Base-by-base conservation (phyloP, 1,140 invertebrate genomes). In the Artemia franciscana region DNA sequence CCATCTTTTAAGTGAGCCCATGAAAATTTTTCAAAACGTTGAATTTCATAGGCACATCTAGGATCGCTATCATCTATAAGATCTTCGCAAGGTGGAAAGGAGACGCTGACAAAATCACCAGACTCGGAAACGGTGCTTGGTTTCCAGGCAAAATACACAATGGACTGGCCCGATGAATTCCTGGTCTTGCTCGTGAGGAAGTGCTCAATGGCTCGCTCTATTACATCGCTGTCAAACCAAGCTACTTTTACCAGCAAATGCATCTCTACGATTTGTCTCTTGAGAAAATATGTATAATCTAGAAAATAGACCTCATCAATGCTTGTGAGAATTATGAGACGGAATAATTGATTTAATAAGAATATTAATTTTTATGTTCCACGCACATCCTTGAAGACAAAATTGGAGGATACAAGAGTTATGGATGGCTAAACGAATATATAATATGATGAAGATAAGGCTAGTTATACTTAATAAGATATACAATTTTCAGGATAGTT, bases 101-200 rank as follows among this genome's bases (percentile, higher is more conserved):
- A 82, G 72, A 74, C 68, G 51, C 71, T 71, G 12, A 71, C 72
- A 62, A 72, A 73, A 57, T 73, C 26, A n/a, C 68, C 67, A 15
- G 66, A 62, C 0, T 69, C 66, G 0, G 73, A 74, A 4, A 85
- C 67, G n/a, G 74, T 72, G 60, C 80, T 83, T 0, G 85, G 84
- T 2, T 76, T 77, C 78, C 81, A 84, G 66, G 78, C 78, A 57
- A 86, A 74, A 57, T 86, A 78, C 3, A 85, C 68, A 39, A 84
- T 68, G 21, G 78, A 80, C 26, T 73, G 72, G 24, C 66, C 67
- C 9, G 62, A 57, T n/a, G 68, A 26, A 25, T 66, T 18, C 5
- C 66, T 30, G 58, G 60, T 62, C 63, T 73, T 74, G 30, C 71
- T 69, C 3, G 67, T 66, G 3, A 73, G 73, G 30, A 81, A 67